These are phyloP conservation scores for Spialia ferax DNA, from an alignment of 2,888 invertebrate species.

Conservation along the genomic window DNA sequence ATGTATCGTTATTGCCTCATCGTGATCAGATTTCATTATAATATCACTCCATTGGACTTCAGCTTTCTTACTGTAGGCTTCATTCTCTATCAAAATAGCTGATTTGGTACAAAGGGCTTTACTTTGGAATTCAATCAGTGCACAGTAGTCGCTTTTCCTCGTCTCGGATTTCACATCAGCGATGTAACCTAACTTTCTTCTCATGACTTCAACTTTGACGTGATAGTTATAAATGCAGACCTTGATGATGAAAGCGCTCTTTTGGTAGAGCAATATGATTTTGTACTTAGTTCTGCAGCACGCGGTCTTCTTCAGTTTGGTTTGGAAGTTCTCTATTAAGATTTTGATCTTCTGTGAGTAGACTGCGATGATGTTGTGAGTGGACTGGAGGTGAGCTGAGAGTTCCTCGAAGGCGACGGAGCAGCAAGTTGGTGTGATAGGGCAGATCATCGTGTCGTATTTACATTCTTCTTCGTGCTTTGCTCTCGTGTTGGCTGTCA, in stretches of 20 bases:
- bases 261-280: constrained; percentile 76
- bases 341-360: constrained; percentile 83
- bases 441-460: constrained; percentile 78
- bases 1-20: constrained; percentile 81
- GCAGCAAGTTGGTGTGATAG: constrained; percentile 77
- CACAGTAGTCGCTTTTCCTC: constrained; percentile 79
- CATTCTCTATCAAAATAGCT: constrained; percentile 78
- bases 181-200: constrained; percentile 75
- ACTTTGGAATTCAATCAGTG: constrained; percentile 80
- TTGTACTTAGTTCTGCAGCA: constrained; percentile 82
- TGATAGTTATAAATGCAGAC: constrained; percentile 83
- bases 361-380: constrained; percentile 79
- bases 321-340: constrained; percentile 81
- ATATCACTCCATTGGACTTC: constrained; percentile 82
- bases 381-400: constrained; percentile 70
- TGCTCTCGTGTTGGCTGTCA: constrained; percentile 69
- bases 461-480: constrained; percentile 82
- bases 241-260: constrained; percentile 82
- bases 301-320: constrained; percentile 79
- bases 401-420: constrained; percentile 77
- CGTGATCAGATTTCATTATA: constrained; percentile 75
- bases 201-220: constrained; percentile 79
- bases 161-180: constrained; percentile 72
- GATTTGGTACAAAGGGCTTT: constrained; percentile 77
- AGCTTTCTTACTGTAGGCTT: constrained; percentile 79